Conservation (phyloP, 2,113 vertebrate species). For the Illadopsis cleaveri region DNA sequence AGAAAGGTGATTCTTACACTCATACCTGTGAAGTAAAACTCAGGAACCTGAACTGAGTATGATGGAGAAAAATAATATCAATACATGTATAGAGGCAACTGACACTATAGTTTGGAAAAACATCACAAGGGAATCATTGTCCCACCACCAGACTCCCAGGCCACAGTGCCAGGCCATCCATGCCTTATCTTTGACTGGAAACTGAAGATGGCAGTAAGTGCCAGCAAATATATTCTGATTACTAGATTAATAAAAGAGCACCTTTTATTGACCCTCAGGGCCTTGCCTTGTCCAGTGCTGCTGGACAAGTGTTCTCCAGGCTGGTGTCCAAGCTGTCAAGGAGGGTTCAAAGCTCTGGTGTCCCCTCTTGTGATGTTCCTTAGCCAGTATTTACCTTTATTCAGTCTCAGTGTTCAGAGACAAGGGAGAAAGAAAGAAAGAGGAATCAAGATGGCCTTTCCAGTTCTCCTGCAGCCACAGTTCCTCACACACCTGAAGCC, state of each 20-base stretch:
- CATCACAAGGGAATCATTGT: not conserved
- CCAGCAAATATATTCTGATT: not conserved
- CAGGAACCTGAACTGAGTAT: not conserved
- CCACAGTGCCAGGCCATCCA: not conserved
- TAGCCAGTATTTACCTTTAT: not conserved
- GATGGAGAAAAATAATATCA: not conserved
- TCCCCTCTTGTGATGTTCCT: not conserved
- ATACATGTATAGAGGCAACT: accelerated
- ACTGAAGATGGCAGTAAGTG: conserved; percentile 53
- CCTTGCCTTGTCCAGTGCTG: not conserved
- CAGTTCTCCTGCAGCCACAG: not conserved
- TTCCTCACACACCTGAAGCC: not conserved
- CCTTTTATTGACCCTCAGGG: not conserved
- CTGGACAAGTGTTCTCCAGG: not conserved
- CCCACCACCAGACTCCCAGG: not conserved
- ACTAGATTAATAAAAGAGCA: not conserved
- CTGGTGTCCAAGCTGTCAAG: not conserved
- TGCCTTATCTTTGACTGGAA: not conserved
- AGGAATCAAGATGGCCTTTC: not conserved
- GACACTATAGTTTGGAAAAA: not conserved
- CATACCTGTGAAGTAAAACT: not conserved
- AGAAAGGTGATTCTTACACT: not conserved
- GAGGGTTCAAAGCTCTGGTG: not conserved
- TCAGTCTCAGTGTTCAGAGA: not conserved
- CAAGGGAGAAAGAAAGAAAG: not conserved